Evolutionary conservation across 2,797 vertebrate genomes (phyloP).

Genomic region (Capromys pilorides): DNA sequence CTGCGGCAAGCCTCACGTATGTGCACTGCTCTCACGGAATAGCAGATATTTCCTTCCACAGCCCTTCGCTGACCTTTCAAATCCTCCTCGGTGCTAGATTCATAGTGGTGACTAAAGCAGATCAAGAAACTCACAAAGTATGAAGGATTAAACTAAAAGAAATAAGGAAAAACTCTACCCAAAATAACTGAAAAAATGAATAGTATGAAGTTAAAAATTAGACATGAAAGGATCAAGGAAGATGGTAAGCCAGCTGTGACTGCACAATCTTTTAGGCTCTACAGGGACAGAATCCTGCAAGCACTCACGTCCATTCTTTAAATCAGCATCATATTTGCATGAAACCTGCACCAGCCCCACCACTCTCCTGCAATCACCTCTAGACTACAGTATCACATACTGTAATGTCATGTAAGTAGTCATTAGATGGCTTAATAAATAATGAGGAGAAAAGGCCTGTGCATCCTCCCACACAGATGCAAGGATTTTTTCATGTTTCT

Average conservation of each 20-base stretch:
- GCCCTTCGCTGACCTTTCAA: neutral
- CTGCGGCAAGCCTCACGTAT: neutral
- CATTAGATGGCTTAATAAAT: neutral
- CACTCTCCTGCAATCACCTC: neutral
- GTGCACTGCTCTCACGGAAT: neutral
- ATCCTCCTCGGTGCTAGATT: neutral
- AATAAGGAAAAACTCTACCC: neutral
- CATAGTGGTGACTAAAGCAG: neutral
- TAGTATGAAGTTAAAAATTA: neutral
- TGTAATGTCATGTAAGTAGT: neutral
- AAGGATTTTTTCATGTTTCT: neutral
- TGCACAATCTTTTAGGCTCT: neutral
- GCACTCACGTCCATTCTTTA: neutral
- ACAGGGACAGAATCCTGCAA: neutral
- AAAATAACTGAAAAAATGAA: slow-evolving; percentile 32
- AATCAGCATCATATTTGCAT: neutral
- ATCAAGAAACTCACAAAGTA: neutral
- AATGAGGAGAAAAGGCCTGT: neutral
- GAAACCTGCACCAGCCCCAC: neutral
- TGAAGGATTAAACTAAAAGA: slow-evolving; percentile 3
- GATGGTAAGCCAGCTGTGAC: neutral
- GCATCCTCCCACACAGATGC: too few species aligned
- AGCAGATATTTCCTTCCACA: neutral
- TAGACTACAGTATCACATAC: neutral
- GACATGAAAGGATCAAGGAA: neutral